Evolutionary conservation across 2,113 vertebrate species (phyloP).

Genomic region (Mustelus asterias): DNA sequence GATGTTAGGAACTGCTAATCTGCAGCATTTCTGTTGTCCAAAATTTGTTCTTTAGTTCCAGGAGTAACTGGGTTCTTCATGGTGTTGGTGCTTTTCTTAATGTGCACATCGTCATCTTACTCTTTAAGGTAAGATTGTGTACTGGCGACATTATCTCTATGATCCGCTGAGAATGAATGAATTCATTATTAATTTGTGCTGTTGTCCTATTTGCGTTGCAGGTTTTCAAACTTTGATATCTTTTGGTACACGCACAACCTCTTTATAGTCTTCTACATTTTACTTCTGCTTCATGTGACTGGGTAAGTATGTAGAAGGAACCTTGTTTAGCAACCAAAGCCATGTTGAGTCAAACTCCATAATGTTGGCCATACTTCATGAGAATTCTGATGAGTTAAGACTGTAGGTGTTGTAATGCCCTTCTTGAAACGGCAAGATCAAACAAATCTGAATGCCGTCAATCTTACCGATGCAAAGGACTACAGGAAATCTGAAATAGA

Average conservation of each 20-base stretch:
- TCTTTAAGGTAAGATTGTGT: constrained; percentile 70
- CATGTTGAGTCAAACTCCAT: background rate
- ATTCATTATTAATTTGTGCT: background rate
- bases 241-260: constrained; percentile 99
- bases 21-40: background rate
- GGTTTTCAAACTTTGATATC: constrained; percentile 86
- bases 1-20: background rate
- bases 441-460: background rate
- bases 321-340: background rate
- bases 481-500: too few relatives aligned
- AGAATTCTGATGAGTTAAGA: background rate
- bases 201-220: constrained; percentile 49
- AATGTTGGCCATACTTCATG: background rate
- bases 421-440: background rate
- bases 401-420: background rate
- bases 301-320: constrained; percentile 66
- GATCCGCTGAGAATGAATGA: background rate
- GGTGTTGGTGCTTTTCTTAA: constrained; percentile 88
- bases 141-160: background rate
- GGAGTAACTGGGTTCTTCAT: constrained; percentile 84
- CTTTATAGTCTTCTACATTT: constrained; percentile 89
- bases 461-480: too few relatives aligned
- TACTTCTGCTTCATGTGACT: constrained; percentile 83
- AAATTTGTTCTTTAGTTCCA: constrained; percentile 63
- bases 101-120: constrained; percentile 85